phyloP scores from a whole-genome alignment of 2,888 invertebrate species.

The Anoncus sp. region DNA sequence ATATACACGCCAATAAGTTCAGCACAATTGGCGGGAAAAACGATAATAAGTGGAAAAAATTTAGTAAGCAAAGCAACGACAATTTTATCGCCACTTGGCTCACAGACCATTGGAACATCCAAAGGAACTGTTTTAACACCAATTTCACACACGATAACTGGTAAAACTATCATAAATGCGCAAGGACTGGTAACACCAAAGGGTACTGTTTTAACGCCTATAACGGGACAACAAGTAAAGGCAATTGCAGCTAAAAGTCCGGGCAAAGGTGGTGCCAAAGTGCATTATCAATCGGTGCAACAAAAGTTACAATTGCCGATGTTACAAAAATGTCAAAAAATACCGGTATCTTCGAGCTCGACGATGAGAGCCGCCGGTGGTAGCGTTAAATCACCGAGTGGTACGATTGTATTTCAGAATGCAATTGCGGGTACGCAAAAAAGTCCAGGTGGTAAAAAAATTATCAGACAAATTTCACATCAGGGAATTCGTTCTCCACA shows the following conservation, averaged over 20 bases:
- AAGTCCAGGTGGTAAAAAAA: conserved; percentile 71
- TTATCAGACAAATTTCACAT: conserved; percentile 65
- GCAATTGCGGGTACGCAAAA: conserved; percentile 64
- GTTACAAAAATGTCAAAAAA: conserved; percentile 80
- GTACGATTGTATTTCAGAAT: conserved; percentile 76
- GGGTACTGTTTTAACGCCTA: conserved; percentile 80
- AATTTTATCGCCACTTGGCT: conserved; percentile 68
- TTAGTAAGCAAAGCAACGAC: conserved; percentile 75
- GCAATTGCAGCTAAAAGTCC: conserved; percentile 79
- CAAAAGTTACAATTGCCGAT: conserved; percentile 75
- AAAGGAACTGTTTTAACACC: conserved; percentile 75
- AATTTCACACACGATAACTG: conserved; percentile 71
- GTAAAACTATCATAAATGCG: conserved; percentile 73
- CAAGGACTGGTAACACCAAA: conserved; percentile 74
- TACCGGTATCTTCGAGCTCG: conserved; percentile 74
- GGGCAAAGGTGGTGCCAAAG: conserved; percentile 65
- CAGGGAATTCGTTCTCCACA: conserved; percentile 66
- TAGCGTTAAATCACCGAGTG: conserved; percentile 79
- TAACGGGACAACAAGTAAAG: conserved; percentile 81
- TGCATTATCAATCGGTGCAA: conserved; percentile 77
- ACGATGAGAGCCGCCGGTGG: conserved; percentile 74
- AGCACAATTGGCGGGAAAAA: conserved; percentile 72
- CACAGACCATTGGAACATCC: conserved; percentile 70
- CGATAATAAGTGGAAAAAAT: conserved; percentile 75
- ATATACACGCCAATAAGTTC: conserved; percentile 76